phyloP scores from a whole-genome alignment of 2,888 invertebrate species.

The Melanotus villosus region DNA sequence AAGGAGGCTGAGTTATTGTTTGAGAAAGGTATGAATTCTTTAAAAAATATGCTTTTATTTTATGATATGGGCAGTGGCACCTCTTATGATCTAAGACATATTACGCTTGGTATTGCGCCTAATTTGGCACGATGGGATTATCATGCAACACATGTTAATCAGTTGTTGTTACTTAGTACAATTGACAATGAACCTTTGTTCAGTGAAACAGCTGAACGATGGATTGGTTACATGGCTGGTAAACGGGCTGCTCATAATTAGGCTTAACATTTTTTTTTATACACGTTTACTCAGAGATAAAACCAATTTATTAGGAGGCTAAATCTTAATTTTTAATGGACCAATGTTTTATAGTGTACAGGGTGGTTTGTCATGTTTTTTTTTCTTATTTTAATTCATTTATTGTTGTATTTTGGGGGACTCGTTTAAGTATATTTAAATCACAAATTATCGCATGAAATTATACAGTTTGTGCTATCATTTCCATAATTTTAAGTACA shows the following conservation, averaged over 20 bases:
- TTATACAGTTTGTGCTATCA: too few relatives aligned
- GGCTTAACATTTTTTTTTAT: slow-evolving; percentile 4
- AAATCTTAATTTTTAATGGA: slow-evolving; percentile 26
- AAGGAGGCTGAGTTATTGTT: slow-evolving; percentile 84
- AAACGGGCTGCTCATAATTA: slow-evolving; percentile 94
- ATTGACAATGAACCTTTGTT: slow-evolving; percentile 88
- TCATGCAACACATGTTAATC: slow-evolving; percentile 98
- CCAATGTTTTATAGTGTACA: slow-evolving; percentile 7
- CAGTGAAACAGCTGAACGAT: slow-evolving; percentile 87
- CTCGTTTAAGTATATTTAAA: too few relatives aligned
- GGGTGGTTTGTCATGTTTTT: background rate
- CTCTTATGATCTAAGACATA: slow-evolving; percentile 95
- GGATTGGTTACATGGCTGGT: slow-evolving; percentile 97
- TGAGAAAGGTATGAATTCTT: slow-evolving; percentile 87
- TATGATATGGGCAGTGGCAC: slow-evolving; percentile 97
- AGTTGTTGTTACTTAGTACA: slow-evolving; percentile 88
- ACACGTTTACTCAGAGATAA: background rate
- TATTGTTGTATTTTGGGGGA: too few relatives aligned
- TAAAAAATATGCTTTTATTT: slow-evolving; percentile 88
- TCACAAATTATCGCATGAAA: too few relatives aligned
- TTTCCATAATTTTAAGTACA: too few relatives aligned
- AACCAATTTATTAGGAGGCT: background rate
- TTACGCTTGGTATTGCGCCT: slow-evolving; percentile 89
- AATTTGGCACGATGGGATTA: slow-evolving; percentile 99
- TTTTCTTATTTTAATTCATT: too few relatives aligned